Evolutionary conservation across 2,113 vertebrate genomes (phyloP).

Genomic region (Corvus hawaiiensis): DNA sequence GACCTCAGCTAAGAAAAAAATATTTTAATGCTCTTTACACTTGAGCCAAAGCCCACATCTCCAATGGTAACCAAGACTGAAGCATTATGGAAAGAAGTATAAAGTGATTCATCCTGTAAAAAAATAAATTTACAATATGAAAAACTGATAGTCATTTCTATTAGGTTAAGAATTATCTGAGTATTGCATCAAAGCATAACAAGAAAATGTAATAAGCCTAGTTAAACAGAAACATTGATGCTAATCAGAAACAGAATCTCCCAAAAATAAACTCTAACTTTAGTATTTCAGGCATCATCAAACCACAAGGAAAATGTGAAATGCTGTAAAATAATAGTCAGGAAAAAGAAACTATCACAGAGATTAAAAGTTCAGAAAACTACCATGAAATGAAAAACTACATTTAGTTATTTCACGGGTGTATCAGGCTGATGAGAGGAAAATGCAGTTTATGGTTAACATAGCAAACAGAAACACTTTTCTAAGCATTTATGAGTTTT

Average conservation of each 20-base stretch:
- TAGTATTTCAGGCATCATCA: neutral
- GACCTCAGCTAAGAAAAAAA: neutral
- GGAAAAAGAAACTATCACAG: neutral
- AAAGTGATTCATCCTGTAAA: neutral
- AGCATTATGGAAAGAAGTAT: neutral
- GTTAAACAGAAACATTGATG: neutral
- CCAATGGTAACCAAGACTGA: neutral
- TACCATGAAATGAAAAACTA: neutral
- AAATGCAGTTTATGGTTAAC: neutral
- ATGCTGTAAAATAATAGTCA: neutral
- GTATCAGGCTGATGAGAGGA: neutral
- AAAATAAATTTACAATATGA: neutral
- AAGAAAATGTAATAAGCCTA: conserved; percentile 8
- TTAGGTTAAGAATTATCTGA: neutral
- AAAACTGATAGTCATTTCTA: neutral
- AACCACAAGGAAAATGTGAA: neutral
- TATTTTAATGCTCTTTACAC: neutral
- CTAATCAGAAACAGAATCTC: conserved; percentile 31
- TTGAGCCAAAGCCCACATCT: neutral
- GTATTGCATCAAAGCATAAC: neutral
- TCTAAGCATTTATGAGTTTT: neutral
- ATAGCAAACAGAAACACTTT: neutral
- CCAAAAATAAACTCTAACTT: conserved; percentile 3
- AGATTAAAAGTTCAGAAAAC: neutral
- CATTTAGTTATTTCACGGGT: neutral